Evolutionary conservation across 1,140 invertebrate species (phyloP), one percentile per base, ranked within the genome.

Genomic region (Drosophila prosaltans): DNA sequence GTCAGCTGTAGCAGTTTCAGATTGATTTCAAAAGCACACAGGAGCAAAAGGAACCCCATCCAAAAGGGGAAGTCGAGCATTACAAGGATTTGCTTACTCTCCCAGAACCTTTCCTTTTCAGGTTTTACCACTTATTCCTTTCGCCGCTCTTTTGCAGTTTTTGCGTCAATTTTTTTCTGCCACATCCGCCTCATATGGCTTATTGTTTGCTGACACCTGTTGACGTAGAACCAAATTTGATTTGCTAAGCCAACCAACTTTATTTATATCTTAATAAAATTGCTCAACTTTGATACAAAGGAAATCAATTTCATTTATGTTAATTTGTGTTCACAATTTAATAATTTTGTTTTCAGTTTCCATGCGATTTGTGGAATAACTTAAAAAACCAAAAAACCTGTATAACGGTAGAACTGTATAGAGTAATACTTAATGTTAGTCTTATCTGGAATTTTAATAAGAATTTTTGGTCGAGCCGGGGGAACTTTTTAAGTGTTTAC

Each of bases 1-100:
- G 76, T 78, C 72, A 78, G 76, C 68, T 61, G 60, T 63, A 74
- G 70, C 75, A 78, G 68, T 61, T 61, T 45, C 67, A 70, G 76
- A 78, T 78, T 78, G 76, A 78, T 78, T 78, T 75, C 76, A 75
- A 75, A 61, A 59, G 64, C 41, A 36, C 32, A 5, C 32, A 36
- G 32, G 6, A 36, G 70, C 62, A 32, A 55, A 40, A n/a, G 2
- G 8, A 11, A 61, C 6, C 4, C 6, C 8, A 21, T 41, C 66
- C 30, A 21, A 62, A 57, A 16, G 16, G 54, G 66, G 45, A 64
- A 55, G 16, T 21, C 39, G 43, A 36, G 67, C 75, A 71, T 78
- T 77, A 36, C 32, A 36, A 1, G 32, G 32, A 77, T 77, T 69
- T 77, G 74, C 74, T 69, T 63, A 66, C 72, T 74, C 74, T 78